phyloP scores from a whole-genome alignment of 1,140 invertebrate species.

The Caerostris extrusa region DNA sequence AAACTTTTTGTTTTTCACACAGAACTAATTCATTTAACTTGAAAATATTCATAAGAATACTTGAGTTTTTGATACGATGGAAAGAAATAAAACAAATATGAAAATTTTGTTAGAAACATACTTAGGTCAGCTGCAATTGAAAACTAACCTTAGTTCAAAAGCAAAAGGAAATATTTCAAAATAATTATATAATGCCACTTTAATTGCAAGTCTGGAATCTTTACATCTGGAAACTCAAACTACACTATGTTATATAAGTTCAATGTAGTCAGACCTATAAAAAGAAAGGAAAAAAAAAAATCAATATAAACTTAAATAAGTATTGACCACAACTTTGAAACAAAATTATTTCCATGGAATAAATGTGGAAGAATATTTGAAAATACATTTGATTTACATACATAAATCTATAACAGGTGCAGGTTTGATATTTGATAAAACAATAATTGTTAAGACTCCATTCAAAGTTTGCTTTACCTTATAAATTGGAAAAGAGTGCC shows the following conservation, averaged over 20 bases:
- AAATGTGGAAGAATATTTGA: too few relatives aligned
- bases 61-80: slow-evolving; percentile 24
- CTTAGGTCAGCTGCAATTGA: slow-evolving; percentile 17
- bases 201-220: neutral
- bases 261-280: neutral
- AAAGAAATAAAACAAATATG: slow-evolving; percentile 30
- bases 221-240: neutral
- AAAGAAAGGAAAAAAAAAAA: neutral
- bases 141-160: slow-evolving; percentile 63
- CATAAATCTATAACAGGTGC: too few relatives aligned
- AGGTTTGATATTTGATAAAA: too few relatives aligned
- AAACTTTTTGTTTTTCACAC: neutral
- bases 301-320: too few relatives aligned
- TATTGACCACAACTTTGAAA: too few relatives aligned
- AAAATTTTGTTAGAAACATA: slow-evolving; percentile 52
- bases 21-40: slow-evolving; percentile 16
- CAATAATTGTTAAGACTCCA: too few relatives aligned
- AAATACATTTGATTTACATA: too few relatives aligned
- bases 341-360: too few relatives aligned
- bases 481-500: too few relatives aligned
- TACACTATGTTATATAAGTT: too few relatives aligned
- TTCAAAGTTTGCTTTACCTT: too few relatives aligned
- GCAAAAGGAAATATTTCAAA: slow-evolving; percentile 7
- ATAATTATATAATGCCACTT: slow-evolving; percentile 9
- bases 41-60: slow-evolving; percentile 26